Evolutionary conservation across 1,140 invertebrate species (phyloP).

Genomic region (Stegodyphus dumicola): DNA sequence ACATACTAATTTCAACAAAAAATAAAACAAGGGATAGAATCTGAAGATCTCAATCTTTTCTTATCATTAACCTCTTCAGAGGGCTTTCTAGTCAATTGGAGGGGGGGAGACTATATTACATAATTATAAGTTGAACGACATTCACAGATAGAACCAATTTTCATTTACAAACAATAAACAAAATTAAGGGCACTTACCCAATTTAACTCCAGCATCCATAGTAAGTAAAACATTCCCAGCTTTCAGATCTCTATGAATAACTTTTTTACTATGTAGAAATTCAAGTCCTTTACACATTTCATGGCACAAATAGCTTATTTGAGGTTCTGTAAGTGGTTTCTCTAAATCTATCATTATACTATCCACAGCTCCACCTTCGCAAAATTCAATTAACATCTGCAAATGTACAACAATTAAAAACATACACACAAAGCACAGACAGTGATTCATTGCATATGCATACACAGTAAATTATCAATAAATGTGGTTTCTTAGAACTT

Average conservation of each 20-base stretch:
- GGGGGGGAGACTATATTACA: too few species aligned
- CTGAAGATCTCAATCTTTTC: too few species aligned
- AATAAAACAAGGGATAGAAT: too few species aligned
- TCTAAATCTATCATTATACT: slow-evolving; percentile 98
- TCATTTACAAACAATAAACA: too few species aligned
- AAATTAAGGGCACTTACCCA: slow-evolving; percentile 76
- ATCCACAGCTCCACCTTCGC: slow-evolving; percentile 97
- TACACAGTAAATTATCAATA: too few species aligned
- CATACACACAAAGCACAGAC: not conserved
- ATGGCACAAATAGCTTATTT: slow-evolving; percentile 95
- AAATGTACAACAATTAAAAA: not conserved
- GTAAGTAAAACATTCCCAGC: slow-evolving; percentile 98
- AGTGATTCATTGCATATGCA: not conserved
- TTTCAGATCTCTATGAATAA: slow-evolving; percentile 98
- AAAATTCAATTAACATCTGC: slow-evolving; percentile 97
- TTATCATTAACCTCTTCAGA: too few species aligned
- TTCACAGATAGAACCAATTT: too few species aligned
- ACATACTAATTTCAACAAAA: too few species aligned
- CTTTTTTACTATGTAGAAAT: slow-evolving; percentile 85
- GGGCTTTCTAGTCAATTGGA: too few species aligned
- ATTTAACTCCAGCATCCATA: slow-evolving; percentile 92
- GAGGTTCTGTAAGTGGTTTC: slow-evolving; percentile 92
- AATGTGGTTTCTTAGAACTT: too few species aligned
- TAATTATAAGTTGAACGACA: too few species aligned
- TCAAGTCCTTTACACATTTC: slow-evolving; percentile 78